Evolutionary conservation across 1,140 invertebrate genomes (phyloP), one percentile per base, ranked within the genome.

Genomic region (Drepana arcuata): DNA sequence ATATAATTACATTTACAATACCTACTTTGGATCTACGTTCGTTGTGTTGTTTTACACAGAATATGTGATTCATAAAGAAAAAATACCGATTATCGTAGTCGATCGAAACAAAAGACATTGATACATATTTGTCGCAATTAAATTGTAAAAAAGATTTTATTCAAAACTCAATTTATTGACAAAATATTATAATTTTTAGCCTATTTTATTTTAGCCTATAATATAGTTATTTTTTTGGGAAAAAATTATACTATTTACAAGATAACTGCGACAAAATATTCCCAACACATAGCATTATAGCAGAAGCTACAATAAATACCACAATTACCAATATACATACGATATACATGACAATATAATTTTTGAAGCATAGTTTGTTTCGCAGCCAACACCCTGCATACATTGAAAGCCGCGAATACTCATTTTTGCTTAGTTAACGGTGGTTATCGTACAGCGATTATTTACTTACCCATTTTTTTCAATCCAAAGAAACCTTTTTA

Each of bases 341-440:
- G 43, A 43, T 34, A 27, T 40, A 41, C 49, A 55, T 36, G 47
- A 50, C 44, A 53, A 40, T 40, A 43, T 24, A n/a, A n/a, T n/a
- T n/a, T n/a, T n/a, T n/a, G n/a, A n/a, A n/a, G n/a, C n/a, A n/a
- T n/a, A n/a, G n/a, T 60, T 51, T 30, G 18, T 44, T 44, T 42
- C 62, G 67, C 77, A 81, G 77, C 77, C 77, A 81, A 81, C 77
- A 81, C 77, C 71, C 77, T 81, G 77, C 73, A 78, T 57, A 81
- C 73, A 78, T 77, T 64, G 52, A 78, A 81, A 78, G 75, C 75
- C 65, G 66, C 48, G 27, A 39, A 39, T 25, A 40, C 30, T 44
- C 41, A 26, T 44, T 41, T 44, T 34, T 45, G 44, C 42, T 42
- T 42, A 23, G 41, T 48, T 49, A 46, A 40, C 58, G 56, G 48